Base-by-base conservation (phyloP, 37 sponge, comb jelly and placozoan species). In the Mnemiopsis leidyi region DNA sequence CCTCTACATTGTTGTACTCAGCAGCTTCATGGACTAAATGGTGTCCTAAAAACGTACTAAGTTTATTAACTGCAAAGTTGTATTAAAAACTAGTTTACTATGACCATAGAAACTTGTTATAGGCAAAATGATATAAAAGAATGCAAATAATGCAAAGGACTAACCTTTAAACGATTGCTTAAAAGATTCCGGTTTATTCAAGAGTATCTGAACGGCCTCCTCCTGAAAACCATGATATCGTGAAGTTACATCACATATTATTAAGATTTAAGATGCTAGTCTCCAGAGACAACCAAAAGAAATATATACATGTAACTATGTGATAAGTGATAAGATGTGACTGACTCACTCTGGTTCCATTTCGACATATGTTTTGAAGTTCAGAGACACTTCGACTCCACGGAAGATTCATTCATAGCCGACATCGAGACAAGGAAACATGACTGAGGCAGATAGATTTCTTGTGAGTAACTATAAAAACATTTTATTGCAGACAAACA, bases 341-440 rank as follows among this genome's bases (percentile, higher is more conserved):
- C 13, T 48, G 13, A 77, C 32, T 77, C 33, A 77, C 79, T 32
- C 79, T 77, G 34, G 79, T 31, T 16, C 79, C 79, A 32, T 77
- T 26, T 77, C 79, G 26, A 32, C 79, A 77, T 28, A 32, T 32
- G 32, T 77, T 26, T 36, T 77, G 79, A 2, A 77, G 36, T 32
- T 77, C 79, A 32, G 79, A 77, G 33, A 77, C 79, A 32, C 79
- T 77, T 28, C 79, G 79, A 32, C 7, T 32, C 79, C 79, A 77
- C 1, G 79, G 36, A 77, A 77, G 33, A 77, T 33, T 32, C 79
- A 77, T 77, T 77, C 79, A 77, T 77, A 32, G 35, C 36, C 61
- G 61, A 48, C 5, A 5, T 18, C 61, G 61, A 48, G 13, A 13
- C 61, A 18, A 48, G 13, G 13, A 5, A 5, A 48, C 61, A 48